phyloP scores from a whole-genome alignment of 2,113 vertebrate genomes.

The Aldabrachelys gigantea region DNA sequence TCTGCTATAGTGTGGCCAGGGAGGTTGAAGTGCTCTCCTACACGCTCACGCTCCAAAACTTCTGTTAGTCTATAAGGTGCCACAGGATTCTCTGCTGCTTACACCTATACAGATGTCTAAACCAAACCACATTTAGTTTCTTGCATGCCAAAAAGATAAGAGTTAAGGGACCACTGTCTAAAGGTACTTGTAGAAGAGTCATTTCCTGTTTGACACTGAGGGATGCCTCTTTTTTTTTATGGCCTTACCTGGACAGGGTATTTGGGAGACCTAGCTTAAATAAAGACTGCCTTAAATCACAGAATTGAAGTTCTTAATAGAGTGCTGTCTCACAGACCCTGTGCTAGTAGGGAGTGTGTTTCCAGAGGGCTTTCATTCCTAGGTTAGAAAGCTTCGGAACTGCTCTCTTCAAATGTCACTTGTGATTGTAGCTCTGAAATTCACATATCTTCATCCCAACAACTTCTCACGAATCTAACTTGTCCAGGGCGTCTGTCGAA shows the following conservation, averaged over 20 bases:
- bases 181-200: background rate
- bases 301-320: background rate
- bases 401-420: rapidly evolving
- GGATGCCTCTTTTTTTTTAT: rapidly evolving
- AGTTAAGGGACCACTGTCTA: background rate
- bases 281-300: background rate
- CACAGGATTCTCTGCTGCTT: too few relatives aligned
- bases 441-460: rapidly evolving
- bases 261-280: background rate
- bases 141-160: background rate
- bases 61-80: too few relatives aligned
- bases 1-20: too few relatives aligned
- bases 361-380: background rate
- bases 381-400: background rate
- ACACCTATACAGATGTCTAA: background rate
- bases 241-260: rapidly evolving
- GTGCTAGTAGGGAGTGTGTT: rapidly evolving
- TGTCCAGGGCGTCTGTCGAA: background rate
- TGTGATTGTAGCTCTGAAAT: background rate
- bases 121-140: rapidly evolving
- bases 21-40: too few relatives aligned
- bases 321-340: background rate
- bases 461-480: background rate
- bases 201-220: background rate
- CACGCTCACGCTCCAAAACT: too few relatives aligned